Percentiles rank a stretch among this genome's conserved stretches.
Conservation (phyloP, 37 sponge, comb jelly and placozoan species). For the Geodia barretti region DNA sequence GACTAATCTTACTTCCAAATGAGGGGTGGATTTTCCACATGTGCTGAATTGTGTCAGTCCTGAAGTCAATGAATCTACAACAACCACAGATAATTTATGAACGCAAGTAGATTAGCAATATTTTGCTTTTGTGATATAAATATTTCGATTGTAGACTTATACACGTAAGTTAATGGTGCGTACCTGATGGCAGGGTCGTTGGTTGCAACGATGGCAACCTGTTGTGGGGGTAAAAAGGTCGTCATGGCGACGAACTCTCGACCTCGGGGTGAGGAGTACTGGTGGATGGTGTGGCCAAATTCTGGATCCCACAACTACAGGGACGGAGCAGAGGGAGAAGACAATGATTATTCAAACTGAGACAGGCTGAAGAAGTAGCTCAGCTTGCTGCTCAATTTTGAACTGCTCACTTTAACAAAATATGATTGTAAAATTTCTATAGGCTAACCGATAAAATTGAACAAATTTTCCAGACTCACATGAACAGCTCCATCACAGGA, state of each 20-base stretch:
- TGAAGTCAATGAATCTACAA: conserved; percentile 52
- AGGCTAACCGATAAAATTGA: too few species aligned
- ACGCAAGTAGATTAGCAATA: too few species aligned
- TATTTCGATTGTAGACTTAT: too few species aligned
- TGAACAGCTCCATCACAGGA: conserved; percentile 80
- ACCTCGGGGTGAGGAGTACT: conserved; percentile 40
- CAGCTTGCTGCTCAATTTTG: too few species aligned
- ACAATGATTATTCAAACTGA: too few species aligned
- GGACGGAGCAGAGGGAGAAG: too few species aligned
- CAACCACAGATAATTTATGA: not conserved
- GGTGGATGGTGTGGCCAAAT: conserved; percentile 60
- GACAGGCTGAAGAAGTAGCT: too few species aligned
- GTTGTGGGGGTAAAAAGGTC: conserved; percentile 30
- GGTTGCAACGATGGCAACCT: conserved; percentile 47
- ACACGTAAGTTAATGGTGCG: too few species aligned
- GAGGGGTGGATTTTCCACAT: conserved; percentile 60
- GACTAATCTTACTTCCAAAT: conserved; percentile 36
- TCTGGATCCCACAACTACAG: conserved; percentile 81
- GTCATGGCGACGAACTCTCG: conserved; percentile 40
- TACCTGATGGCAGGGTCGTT: conserved; percentile 56
- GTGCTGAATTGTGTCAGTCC: conserved; percentile 40
- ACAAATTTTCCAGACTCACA: conserved; percentile 73
- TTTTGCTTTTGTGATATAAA: too few species aligned
- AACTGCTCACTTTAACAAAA: too few species aligned
- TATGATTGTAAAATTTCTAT: too few species aligned